These are phyloP conservation scores for Forbesichthys papilliferus DNA, from an alignment of 2,113 vertebrate species.

Conservation along the genomic window DNA sequence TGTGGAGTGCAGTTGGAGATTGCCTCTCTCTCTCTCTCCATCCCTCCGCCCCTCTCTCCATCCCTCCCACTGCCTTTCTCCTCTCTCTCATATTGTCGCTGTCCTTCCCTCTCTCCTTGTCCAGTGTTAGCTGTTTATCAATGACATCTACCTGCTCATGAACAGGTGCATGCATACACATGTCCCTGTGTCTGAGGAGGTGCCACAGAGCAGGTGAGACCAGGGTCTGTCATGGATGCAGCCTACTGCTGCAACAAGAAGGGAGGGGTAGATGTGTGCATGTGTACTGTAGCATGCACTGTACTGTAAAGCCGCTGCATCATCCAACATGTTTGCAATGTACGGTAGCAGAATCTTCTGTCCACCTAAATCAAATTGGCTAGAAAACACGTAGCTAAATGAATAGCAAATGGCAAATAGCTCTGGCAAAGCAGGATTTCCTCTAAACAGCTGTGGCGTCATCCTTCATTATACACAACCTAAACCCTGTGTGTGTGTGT, in stretches of 20 bases:
- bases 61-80: slow-evolving; percentile 30
- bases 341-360: too few relatives aligned
- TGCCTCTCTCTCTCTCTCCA: slow-evolving; percentile 13
- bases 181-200: slow-evolving; percentile 46
- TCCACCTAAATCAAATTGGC: too few relatives aligned
- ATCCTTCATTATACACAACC: too few relatives aligned
- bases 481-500: too few relatives aligned
- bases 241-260: slow-evolving; percentile 13
- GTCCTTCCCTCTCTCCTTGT: slow-evolving; percentile 2
- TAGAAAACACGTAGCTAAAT: too few relatives aligned
- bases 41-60: slow-evolving; percentile 7
- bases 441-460: too few relatives aligned
- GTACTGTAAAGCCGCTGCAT: too few relatives aligned
- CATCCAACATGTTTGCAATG: too few relatives aligned
- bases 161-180: slow-evolving; percentile 73
- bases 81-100: slow-evolving; percentile 1
- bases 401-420: too few relatives aligned
- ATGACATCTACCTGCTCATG: slow-evolving; percentile 61
- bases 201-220: slow-evolving; percentile 48
- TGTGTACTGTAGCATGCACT: neutral
- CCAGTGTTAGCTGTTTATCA: slow-evolving; percentile 51
- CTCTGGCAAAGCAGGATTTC: too few relatives aligned
- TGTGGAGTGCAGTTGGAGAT: slow-evolving; percentile 49
- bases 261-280: slow-evolving; percentile 2
- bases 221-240: slow-evolving; percentile 50